phyloP scores from a whole-genome alignment of 2,888 invertebrate species.

The Euphydryas editha region DNA sequence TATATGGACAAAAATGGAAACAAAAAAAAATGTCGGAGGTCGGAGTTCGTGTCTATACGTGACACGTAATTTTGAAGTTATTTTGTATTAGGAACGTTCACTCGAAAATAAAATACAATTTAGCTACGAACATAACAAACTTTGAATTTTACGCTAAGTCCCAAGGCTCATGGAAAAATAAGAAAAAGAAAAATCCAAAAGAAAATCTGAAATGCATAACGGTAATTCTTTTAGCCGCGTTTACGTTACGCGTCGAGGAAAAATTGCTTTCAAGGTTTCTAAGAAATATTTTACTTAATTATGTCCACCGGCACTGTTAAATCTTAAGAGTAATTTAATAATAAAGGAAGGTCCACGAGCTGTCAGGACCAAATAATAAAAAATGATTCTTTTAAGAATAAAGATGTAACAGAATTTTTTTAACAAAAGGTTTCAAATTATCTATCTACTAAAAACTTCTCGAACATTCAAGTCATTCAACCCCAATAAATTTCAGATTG shows the following conservation, averaged over 20 bases:
- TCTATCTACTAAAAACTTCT: too few relatives aligned
- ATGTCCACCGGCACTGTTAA: constrained; percentile 47
- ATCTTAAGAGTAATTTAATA: constrained; percentile 54
- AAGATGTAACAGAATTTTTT: neutral
- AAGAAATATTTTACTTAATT: constrained; percentile 52
- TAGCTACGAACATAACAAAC: neutral
- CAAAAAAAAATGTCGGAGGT: too few relatives aligned
- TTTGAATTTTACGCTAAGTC: constrained; percentile 2
- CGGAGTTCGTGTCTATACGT: neutral
- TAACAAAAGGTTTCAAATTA: neutral
- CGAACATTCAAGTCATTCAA: neutral
- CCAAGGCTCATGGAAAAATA: neutral
- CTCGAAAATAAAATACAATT: neutral
- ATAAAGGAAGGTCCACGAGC: constrained; percentile 39
- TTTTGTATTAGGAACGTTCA: neutral
- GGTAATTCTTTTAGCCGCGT: neutral
- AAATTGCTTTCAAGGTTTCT: constrained; percentile 43
- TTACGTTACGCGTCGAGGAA: constrained; percentile 34
- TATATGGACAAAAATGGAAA: neutral
- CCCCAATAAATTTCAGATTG: neutral
- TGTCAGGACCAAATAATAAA: constrained; percentile 24
- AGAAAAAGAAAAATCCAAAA: constrained; percentile 1
- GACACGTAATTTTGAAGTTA: neutral
- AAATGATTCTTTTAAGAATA: constrained; percentile 5
- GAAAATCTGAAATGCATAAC: constrained; percentile 11